These are phyloP conservation scores for Netelia fuscicornis DNA, from an alignment of 2,888 invertebrate genomes.

Conservation along the genomic window DNA sequence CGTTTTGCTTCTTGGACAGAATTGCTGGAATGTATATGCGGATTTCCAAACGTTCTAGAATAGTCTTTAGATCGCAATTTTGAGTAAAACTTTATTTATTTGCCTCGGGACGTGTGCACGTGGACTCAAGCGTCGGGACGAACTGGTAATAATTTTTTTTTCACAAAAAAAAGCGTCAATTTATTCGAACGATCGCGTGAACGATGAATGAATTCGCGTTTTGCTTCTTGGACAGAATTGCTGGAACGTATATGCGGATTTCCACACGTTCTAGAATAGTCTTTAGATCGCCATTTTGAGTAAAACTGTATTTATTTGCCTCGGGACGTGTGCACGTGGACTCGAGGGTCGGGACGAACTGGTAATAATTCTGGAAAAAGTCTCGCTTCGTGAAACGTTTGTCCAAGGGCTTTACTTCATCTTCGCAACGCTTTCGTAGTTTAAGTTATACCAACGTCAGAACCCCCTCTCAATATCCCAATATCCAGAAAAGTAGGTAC, in stretches of 20 bases:
- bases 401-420: conserved; percentile 70
- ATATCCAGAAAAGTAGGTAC: neutral
- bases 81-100: conserved; percentile 80
- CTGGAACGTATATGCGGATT: neutral
- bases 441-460: conserved; percentile 25
- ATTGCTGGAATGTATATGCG: neutral
- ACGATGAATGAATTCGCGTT: conserved; percentile 48
- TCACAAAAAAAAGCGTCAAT: conserved; percentile 31
- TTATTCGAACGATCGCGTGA: conserved; percentile 48
- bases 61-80: conserved; percentile 73
- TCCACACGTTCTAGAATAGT: conserved; percentile 54
- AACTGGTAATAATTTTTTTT: conserved; percentile 71
- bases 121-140: conserved; percentile 68
- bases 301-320: conserved; percentile 81
- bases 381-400: conserved; percentile 71
- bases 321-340: conserved; percentile 60
- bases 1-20: conserved; percentile 27
- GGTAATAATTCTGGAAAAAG: conserved; percentile 76
- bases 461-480: conserved; percentile 49
- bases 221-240: conserved; percentile 10
- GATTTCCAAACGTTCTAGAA: conserved; percentile 4
- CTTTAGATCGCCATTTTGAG: conserved; percentile 72
- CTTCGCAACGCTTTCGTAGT: conserved; percentile 12
- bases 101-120: conserved; percentile 69
- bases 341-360: conserved; percentile 67